Base-by-base conservation (phyloP, 2,113 vertebrate species). In the Nerophis ophidion region DNA sequence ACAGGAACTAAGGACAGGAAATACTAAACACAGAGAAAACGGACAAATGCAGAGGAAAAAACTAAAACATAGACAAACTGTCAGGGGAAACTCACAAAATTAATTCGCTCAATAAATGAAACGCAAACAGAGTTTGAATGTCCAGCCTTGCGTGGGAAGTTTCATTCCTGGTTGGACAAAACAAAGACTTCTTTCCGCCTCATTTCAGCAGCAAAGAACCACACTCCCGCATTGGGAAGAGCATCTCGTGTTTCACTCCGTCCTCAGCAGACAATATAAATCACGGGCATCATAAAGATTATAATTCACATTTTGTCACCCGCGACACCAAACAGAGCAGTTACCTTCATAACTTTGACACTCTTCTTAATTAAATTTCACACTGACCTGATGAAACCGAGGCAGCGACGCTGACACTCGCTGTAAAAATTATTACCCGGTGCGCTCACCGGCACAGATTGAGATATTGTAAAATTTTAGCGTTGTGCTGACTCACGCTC, bases 321-420 rank as follows among this genome's bases (percentile, higher is more conserved):
- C 62, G 81, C 50, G 72, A 81, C 76, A 80, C 72, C 68, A 38
- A 75, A 67, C 50, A 3, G 56, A 69, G 68, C 45, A 10, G 48
- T 44, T 56, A 61, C 75, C 69, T 73, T 74, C 59, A 73, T 75
- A 77, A 77, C 57, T 52, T 72, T 47, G 70, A 60, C 35, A 67
- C 72, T 72, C 65, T 69, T 83, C 65, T 65, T 82, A 83, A 89
- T 85, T 87, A 71, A 71, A 84, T 81, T 81, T 76, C 68, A 75
- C 62, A 72, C 77, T 48, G 74, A 83, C 81, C 75, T 65, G 58
- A 40, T 60, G 66, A 67, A 65, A 76, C 78, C 53, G 76, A 70
- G 10, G 64, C 77, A 55, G 66, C 70, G 26, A 13, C 40, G 63
- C 71, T 76, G 79, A 84, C 81, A 70, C 72, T 61, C 51, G 17